Evolutionary conservation across 2,888 invertebrate genomes (phyloP).

Genomic region (Pterostichus niger): DNA sequence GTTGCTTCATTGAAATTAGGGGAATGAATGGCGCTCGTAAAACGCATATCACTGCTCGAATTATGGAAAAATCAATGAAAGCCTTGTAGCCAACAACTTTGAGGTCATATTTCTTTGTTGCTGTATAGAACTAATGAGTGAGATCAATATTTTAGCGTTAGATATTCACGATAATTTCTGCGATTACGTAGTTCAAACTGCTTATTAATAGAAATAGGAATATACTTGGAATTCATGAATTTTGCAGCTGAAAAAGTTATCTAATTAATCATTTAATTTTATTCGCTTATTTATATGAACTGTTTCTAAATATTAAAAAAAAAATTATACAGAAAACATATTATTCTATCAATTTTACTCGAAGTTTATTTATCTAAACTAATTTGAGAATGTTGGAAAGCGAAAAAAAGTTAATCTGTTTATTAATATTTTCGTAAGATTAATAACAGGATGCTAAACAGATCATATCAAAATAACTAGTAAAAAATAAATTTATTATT

Average conservation of each 20-base stretch:
- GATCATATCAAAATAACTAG: neutral
- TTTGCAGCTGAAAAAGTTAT: neutral
- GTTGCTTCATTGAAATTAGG: constrained; percentile 30
- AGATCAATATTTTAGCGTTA: constrained; percentile 40
- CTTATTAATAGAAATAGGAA: neutral
- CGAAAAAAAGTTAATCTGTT: neutral
- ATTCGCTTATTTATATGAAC: too few species aligned
- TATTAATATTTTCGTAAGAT: neutral
- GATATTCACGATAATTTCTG: constrained; percentile 18
- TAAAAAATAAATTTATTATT: neutral
- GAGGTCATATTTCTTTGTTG: constrained; percentile 4
- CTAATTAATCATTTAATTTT: too few species aligned
- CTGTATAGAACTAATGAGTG: neutral
- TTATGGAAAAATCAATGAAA: constrained; percentile 50
- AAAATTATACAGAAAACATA: too few species aligned
- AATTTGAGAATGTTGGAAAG: neutral
- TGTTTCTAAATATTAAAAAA: too few species aligned
- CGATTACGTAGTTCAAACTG: constrained; percentile 2
- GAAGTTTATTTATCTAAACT: too few species aligned
- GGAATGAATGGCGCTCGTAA: constrained; percentile 36
- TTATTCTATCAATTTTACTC: too few species aligned
- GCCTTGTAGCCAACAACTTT: neutral
- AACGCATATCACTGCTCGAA: constrained; percentile 8
- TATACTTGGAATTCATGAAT: neutral
- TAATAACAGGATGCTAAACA: neutral